Evolutionary conservation across 1,140 invertebrate species (phyloP).

Genomic region (Drosophila chauvacae): DNA sequence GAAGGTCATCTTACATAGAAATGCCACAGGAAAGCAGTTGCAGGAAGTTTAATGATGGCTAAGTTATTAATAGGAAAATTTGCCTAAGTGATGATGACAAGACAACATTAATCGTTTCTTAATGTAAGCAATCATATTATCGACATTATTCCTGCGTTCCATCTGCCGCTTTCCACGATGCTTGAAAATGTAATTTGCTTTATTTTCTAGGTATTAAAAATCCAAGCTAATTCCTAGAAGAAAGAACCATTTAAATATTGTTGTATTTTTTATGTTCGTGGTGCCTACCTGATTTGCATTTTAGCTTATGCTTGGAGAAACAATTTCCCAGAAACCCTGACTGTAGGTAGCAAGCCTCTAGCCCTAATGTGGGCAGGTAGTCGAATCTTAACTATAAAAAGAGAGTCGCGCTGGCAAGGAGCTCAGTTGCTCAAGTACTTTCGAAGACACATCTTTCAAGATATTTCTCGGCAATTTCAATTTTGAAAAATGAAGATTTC

Average conservation of each 20-base stretch:
- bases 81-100: background rate
- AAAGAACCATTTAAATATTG: background rate
- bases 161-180: background rate
- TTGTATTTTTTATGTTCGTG: background rate
- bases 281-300: background rate
- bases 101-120: too few relatives aligned
- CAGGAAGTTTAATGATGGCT: background rate
- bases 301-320: too few relatives aligned
- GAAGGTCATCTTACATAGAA: conserved; percentile 12
- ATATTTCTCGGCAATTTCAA: background rate
- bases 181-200: too few relatives aligned
- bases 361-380: background rate
- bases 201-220: background rate
- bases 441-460: background rate
- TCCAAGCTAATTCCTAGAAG: background rate
- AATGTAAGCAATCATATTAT: background rate
- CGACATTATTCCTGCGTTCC: background rate
- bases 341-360: background rate
- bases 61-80: background rate
- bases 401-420: background rate
- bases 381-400: background rate
- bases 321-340: background rate
- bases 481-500: background rate
- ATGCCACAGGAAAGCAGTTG: background rate
- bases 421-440: background rate